These are phyloP conservation scores for Dipodomys spectabilis DNA, from an alignment of 2,113 vertebrate species.

Conservation along the genomic window DNA sequence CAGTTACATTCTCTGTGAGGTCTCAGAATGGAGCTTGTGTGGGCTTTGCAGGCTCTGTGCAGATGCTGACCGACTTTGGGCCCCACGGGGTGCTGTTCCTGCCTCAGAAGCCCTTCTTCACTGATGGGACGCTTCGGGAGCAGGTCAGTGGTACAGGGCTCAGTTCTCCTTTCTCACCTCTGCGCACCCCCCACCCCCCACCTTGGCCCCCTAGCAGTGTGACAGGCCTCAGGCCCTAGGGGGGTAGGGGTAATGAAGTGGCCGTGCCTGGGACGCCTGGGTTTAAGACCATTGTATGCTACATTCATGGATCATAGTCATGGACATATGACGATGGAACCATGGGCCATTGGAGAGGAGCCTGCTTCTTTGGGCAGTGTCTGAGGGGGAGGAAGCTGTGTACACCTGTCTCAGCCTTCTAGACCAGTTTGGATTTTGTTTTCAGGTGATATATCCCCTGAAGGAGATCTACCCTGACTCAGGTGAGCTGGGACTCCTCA, in stretches of 20 bases:
- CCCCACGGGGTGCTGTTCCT: conserved; percentile 96
- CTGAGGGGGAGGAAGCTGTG: not conserved
- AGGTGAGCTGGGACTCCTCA: conserved; percentile 86
- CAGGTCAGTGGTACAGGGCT: conserved; percentile 89
- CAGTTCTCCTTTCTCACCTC: not conserved
- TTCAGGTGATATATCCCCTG: conserved; percentile 96
- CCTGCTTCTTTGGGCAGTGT: not conserved
- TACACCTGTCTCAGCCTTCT: not conserved
- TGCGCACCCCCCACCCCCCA: not conserved
- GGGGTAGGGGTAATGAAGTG: not conserved
- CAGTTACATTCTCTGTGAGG: not conserved
- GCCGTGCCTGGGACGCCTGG: not conserved
- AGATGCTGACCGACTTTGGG: conserved; percentile 93
- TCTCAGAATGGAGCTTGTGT: not conserved
- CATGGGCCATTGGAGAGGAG: not conserved
- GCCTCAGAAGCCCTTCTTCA: conserved; percentile 96
- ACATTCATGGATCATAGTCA: not conserved
- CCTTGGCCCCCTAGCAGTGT: not conserved
- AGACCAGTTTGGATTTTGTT: conserved; percentile 33
- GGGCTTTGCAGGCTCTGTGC: conserved; percentile 89
- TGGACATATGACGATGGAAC: no score
- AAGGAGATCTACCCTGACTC: conserved; percentile 95
- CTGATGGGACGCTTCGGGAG: conserved; percentile 95
- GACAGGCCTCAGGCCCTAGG: not conserved
- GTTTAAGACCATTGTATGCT: not conserved